Evolutionary conservation across 1,140 invertebrate species (phyloP).

Genomic region (Lepidurus arcticus): DNA sequence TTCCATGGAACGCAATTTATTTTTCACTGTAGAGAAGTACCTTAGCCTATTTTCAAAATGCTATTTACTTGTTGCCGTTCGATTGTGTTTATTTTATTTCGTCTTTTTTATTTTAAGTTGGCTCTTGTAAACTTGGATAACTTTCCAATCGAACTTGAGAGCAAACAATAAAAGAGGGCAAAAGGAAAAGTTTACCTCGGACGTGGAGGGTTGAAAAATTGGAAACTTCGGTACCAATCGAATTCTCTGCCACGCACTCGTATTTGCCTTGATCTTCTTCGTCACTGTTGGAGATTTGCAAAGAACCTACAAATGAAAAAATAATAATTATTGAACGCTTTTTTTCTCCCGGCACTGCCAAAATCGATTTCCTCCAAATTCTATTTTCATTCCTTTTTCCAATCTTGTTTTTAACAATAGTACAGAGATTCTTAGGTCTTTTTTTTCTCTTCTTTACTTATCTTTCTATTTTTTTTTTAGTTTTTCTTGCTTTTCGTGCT

Average conservation of each 20-base stretch:
- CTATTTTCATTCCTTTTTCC: conserved; percentile 3
- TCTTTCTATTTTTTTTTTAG: conserved; percentile 16
- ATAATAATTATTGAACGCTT: neutral
- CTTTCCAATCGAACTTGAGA: neutral
- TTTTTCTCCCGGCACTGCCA: neutral
- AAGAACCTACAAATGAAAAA: conserved; percentile 60
- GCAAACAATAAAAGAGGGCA: conserved; percentile 8
- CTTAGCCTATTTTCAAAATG: neutral
- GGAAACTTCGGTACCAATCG: conserved; percentile 85
- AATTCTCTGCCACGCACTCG: conserved; percentile 87
- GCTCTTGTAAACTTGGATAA: neutral
- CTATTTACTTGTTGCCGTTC: neutral
- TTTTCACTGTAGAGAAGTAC: no score
- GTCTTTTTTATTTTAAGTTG: neutral
- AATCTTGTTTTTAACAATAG: neutral
- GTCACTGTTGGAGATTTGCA: conserved; percentile 83
- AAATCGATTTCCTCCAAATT: neutral
- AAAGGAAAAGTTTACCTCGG: conserved; percentile 63
- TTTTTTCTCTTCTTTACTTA: conserved; percentile 17
- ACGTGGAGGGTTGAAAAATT: conserved; percentile 81
- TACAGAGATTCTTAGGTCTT: neutral
- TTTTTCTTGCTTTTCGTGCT: conserved; percentile 20
- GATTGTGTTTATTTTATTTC: no score
- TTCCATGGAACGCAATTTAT: no score
- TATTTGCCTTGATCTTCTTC: conserved; percentile 87